Evolutionary conservation across 2,888 invertebrate species (phyloP).

Genomic region (Sepiola atlantica): DNA sequence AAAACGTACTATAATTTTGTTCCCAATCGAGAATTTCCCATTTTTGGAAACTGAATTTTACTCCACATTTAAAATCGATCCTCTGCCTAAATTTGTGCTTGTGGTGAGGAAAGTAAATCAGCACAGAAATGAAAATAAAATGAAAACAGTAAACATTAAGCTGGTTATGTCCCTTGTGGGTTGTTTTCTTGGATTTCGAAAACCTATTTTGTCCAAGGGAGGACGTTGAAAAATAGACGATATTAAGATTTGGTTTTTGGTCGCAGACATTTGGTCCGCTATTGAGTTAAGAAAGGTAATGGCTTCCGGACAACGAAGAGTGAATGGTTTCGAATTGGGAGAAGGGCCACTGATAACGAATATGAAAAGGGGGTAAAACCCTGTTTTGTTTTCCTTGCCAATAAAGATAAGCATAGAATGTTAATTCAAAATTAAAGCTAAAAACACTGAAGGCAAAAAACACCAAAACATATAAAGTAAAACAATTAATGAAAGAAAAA

Average conservation of each 20-base stretch:
- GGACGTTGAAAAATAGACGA: not conserved
- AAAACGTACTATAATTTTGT: too few species aligned
- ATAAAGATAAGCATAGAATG: not conserved
- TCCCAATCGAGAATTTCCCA: too few species aligned
- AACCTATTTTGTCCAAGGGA: too few species aligned
- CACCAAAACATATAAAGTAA: not conserved
- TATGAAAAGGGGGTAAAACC: not conserved
- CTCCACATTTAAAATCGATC: too few species aligned
- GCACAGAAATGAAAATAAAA: too few species aligned
- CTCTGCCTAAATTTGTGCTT: too few species aligned
- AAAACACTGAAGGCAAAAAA: too few species aligned
- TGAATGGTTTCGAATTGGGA: not conserved
- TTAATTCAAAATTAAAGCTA: not conserved
- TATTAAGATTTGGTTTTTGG: not conserved
- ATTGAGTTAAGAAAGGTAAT: not conserved
- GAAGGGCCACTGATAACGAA: not conserved
- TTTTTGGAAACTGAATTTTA: too few species aligned
- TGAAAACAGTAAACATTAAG: too few species aligned
- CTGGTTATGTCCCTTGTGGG: too few species aligned
- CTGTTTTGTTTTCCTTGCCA: not conserved
- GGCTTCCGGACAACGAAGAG: not conserved
- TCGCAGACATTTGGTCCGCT: not conserved
- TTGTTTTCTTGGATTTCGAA: too few species aligned
- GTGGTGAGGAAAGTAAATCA: too few species aligned
- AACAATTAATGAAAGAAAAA: not conserved